Percentiles rank a stretch among this genome's conserved stretches.
Conservation (phyloP, 2,113 vertebrate species). For the Mormyrus iriodes region DNA sequence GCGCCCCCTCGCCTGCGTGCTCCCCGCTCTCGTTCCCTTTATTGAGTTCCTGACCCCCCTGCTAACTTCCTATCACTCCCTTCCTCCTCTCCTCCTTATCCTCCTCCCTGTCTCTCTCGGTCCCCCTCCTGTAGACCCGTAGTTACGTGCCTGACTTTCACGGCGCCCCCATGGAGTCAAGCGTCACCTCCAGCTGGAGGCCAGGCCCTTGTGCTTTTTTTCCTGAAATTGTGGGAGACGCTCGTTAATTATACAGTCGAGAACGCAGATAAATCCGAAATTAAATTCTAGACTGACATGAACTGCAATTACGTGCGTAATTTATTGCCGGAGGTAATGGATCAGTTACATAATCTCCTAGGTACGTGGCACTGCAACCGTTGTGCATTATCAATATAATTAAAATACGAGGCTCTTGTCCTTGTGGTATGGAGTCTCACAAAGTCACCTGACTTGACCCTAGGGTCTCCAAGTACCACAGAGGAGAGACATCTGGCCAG, state of each 20-base stretch:
- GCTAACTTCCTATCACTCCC: neutral
- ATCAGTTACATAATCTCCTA: constrained; percentile 2
- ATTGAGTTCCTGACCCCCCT: constrained; percentile 16
- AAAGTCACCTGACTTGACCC: neutral
- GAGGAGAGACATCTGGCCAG: neutral
- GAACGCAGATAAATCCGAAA: neutral
- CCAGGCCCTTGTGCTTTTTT: neutral
- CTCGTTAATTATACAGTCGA: neutral
- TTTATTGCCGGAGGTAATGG: constrained; percentile 3
- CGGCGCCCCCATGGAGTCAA: neutral
- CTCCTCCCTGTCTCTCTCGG: neutral
- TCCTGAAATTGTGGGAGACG: neutral
- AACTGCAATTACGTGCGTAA: neutral
- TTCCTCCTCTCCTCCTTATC: neutral
- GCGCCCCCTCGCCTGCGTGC: neutral
- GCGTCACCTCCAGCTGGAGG: neutral
- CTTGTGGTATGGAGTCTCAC: neutral
- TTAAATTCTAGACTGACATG: neutral
- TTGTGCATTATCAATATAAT: neutral
- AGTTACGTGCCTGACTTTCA: neutral
- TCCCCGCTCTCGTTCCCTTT: neutral
- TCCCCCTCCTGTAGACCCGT: neutral
- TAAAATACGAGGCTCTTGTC: neutral
- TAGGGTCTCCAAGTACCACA: neutral
- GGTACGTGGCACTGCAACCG: neutral